Evolutionary conservation across 2,113 vertebrate species (phyloP), one percentile per base, ranked within the genome.

Genomic region (Melozone crissalis): DNA sequence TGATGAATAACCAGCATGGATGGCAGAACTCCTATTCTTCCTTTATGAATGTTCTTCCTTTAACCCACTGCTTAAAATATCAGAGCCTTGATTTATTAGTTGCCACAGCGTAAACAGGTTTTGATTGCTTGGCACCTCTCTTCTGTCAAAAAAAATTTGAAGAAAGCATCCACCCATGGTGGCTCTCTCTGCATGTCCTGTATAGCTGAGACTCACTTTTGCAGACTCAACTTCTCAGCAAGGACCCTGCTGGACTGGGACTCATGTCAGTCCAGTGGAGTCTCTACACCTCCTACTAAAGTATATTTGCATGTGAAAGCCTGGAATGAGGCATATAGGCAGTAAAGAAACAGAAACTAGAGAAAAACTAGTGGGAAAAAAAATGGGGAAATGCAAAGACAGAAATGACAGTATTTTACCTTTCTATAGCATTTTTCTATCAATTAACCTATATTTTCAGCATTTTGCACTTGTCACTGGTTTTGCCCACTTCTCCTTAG

Each of bases 1-100:
- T 96, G 93, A 97, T 95, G 71, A 85, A 97, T 95, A 78, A 85
- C 69, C 37, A 82, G 51, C 46, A 67, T 44, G 59, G 52, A 52
- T 89, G 52, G 81, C 59, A 65, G 69, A 86, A 57, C 17, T 90
- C 49, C 77, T 83, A 35, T 84, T 93, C 78, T 91, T 84, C 61
- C 46, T 78, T 96, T 52, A 68, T 68, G 43, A 87, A 52, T 55
- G 59, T 65, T 82, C n/a, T n/a, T n/a, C n/a, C n/a, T n/a, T n/a
- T n/a, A 87, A 52, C 44, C 22, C 47, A 63, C n/a, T 63, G 35
- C 80, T 94, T 90, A 92, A 94, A 72, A 51, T 90, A 89, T 58
- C 57, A 93, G 69, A 58, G 31, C n/a, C n/a, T 84, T 81, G 44
- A 89, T 88, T 94, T 95, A 81, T 74, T 75, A 68, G 65, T 88